A percentile compares a stretch with the other conserved stretches of the same genome.
phyloP scores from a whole-genome alignment of 1,140 invertebrate genomes.

The Ceratina calcarata region DNA sequence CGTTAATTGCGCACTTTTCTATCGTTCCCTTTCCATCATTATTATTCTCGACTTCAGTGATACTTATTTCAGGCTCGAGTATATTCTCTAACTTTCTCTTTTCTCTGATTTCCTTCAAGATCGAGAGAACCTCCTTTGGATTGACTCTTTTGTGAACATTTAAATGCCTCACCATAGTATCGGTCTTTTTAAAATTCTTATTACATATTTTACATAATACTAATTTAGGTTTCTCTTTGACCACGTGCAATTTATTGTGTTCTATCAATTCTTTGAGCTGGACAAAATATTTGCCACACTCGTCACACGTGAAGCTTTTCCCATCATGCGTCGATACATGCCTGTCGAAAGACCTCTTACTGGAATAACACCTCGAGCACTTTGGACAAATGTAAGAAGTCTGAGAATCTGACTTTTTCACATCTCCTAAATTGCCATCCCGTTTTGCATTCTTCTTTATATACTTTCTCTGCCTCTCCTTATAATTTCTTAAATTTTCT shows the following conservation, averaged over 20 bases:
- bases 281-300: constrained; percentile 63
- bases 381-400: constrained; percentile 51
- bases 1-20: not conserved
- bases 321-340: constrained; percentile 57
- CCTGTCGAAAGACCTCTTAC: constrained; percentile 61
- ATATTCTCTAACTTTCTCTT: constrained; percentile 64
- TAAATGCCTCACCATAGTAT: constrained; percentile 74
- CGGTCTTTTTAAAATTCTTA: constrained; percentile 70
- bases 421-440: constrained; percentile 38
- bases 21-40: not conserved
- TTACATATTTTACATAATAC: constrained; percentile 71
- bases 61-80: constrained; percentile 10
- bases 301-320: constrained; percentile 61
- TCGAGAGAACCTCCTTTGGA: constrained; percentile 70
- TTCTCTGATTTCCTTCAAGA: constrained; percentile 72
- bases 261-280: constrained; percentile 57
- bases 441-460: constrained; percentile 69
- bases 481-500: constrained; percentile 70
- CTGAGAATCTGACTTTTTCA: constrained; percentile 20
- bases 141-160: constrained; percentile 72
- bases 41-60: not conserved
- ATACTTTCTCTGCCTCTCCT: constrained; percentile 71
- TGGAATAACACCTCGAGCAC: constrained; percentile 63
- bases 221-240: constrained; percentile 60
- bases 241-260: constrained; percentile 65